These are phyloP conservation scores for Neoseiulus cucumeris DNA, from an alignment of 1,140 invertebrate genomes.

Conservation along the genomic window DNA sequence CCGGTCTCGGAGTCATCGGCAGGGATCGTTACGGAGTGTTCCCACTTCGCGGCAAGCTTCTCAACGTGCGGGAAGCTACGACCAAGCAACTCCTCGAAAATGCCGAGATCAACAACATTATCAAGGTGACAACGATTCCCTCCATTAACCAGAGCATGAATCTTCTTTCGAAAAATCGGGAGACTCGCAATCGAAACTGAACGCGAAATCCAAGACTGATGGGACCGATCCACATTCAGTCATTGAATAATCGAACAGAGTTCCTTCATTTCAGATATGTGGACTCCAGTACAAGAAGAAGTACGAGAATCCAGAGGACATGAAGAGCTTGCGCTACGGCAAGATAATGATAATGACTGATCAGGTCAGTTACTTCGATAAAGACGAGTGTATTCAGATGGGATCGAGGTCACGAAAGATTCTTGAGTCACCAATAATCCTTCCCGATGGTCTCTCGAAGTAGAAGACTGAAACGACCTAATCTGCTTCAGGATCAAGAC, in stretches of 20 bases:
- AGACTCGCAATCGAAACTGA: too few relatives aligned
- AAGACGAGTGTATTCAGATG: too few relatives aligned
- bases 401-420: too few relatives aligned
- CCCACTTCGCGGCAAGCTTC: conserved; percentile 34
- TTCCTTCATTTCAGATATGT: background rate
- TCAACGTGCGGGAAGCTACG: conserved; percentile 36
- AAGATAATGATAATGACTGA: conserved; percentile 99
- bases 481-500: conserved; percentile 42
- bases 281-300: conserved; percentile 90
- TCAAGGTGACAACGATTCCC: conserved; percentile 33
- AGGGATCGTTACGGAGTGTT: conserved; percentile 37
- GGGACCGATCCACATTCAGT: too few relatives aligned
- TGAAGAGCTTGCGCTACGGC: conserved; percentile 82
- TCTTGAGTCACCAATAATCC: too few relatives aligned
- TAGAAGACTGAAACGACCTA: too few relatives aligned
- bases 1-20: conserved; percentile 34
- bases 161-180: too few relatives aligned
- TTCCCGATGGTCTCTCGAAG: too few relatives aligned
- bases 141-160: too few relatives aligned
- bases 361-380: conserved; percentile 43
- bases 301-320: conserved; percentile 64
- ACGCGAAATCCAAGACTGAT: too few relatives aligned
- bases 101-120: conserved; percentile 34
- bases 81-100: conserved; percentile 38
- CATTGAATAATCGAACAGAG: too few relatives aligned